Base-by-base conservation (phyloP, 2,888 invertebrate genomes). In the Dicyrtomina minuta region DNA sequence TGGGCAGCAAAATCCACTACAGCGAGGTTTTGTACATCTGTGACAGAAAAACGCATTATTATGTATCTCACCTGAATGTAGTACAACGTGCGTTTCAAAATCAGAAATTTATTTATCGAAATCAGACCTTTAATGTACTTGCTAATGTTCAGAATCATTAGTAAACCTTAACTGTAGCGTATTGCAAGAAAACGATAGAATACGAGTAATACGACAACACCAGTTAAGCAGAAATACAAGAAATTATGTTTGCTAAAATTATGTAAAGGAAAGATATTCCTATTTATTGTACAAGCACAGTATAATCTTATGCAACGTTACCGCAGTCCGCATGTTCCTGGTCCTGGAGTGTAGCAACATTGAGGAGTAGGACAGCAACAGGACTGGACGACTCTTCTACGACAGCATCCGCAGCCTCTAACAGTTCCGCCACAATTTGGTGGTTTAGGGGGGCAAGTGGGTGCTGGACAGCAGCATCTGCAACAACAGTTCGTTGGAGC, bases 1-100 rank as follows among this genome's bases (percentile, higher is more conserved):
- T 4, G 53, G 53, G 53, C 20, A 20, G 53, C 53, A 53, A 53
- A 53, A 53, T 24, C 53, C 53, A 12, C 53, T 53, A 53, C 22
- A 13, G n/a, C 53, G n/a, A 20, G 53, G 53, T 3, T 20, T n/a
- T 3, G 24, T 53, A 20, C 53, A 53, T 53, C 53, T 53, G 13
- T 22, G 17, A 51, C 12, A n/a, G n/a, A 17, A 51, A 13, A 6
- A n/a, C 6, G 51, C 10, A 51, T 51, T 13, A 6, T 51, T 17
- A 13, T n/a, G 17, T 51, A 51, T 51, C 12, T 10, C 13, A 43
- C n/a, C n/a, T 43, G 43, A 12, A 43, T 43, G 8, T 43, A 12
- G 43, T 43, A 8, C n/a, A n/a, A n/a, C n/a, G n/a, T n/a, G n/a
- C n/a, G 46, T 46, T 46, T 46, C 3, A 6, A 17, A 46, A 17